Evolutionary conservation across 2,113 vertebrate species (phyloP).

Genomic region (Amphiprion ocellaris): DNA sequence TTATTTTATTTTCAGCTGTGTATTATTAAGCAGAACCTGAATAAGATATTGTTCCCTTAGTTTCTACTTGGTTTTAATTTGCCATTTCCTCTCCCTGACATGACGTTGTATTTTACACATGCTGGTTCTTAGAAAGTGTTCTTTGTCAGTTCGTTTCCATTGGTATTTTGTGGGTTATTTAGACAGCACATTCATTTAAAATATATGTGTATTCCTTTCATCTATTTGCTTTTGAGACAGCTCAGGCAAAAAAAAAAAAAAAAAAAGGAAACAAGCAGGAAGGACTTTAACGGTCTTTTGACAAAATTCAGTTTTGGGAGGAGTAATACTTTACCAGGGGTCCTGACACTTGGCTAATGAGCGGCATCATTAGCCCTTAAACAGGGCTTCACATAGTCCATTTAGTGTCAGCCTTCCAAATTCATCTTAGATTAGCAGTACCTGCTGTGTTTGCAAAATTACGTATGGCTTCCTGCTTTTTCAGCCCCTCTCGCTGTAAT

Average conservation of each 20-base stretch:
- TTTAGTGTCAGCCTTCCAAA: slow-evolving; percentile 51
- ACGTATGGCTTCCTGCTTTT: slow-evolving; percentile 48
- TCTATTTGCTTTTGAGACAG: background rate
- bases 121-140: background rate
- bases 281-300: slow-evolving; percentile 28
- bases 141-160: background rate
- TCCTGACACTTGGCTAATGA: slow-evolving; percentile 67
- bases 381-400: slow-evolving; percentile 37
- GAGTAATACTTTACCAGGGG: slow-evolving; percentile 41
- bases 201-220: background rate
- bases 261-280: background rate
- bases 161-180: background rate
- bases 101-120: too few relatives aligned
- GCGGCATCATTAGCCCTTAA: slow-evolving; percentile 55
- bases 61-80: background rate
- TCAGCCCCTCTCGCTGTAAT: slow-evolving; percentile 52
- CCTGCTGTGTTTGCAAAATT: slow-evolving; percentile 50
- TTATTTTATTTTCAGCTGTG: background rate
- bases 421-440: slow-evolving; percentile 52
- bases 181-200: background rate
- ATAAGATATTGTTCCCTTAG: too few relatives aligned
- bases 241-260: background rate
- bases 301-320: slow-evolving; percentile 33
- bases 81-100: background rate
- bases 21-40: too few relatives aligned